These are phyloP conservation scores for Pseudanteris insignis DNA, from an alignment of 2,888 invertebrate species.

Conservation along the genomic window DNA sequence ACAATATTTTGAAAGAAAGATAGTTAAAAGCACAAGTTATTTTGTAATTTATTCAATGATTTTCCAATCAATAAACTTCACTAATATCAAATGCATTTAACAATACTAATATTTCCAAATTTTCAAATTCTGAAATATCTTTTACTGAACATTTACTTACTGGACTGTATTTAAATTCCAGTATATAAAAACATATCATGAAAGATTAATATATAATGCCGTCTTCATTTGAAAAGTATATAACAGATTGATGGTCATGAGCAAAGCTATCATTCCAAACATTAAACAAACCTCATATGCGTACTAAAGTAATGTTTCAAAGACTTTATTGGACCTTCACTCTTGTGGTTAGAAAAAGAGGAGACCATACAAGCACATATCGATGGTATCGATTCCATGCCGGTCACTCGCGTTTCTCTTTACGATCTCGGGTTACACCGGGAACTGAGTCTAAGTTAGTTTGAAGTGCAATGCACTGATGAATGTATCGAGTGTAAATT, in stretches of 20 bases:
- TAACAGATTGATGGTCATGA: background rate
- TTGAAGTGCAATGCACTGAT: conserved; percentile 28
- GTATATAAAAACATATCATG: no score
- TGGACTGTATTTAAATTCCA: no score
- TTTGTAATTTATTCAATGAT: no score
- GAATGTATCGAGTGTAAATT: no score
- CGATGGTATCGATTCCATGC: conserved; percentile 59
- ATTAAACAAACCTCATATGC: conserved; percentile 9
- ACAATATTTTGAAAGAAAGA: no score
- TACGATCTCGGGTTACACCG: conserved; percentile 57
- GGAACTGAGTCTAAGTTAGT: conserved; percentile 35
- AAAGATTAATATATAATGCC: background rate
- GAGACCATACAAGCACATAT: conserved; percentile 62
- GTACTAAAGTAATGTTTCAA: conserved; percentile 9
- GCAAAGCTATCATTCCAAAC: background rate
- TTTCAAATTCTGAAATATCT: no score
- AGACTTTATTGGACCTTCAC: conserved; percentile 21
- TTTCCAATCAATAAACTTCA: no score
- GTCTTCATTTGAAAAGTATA: no score
- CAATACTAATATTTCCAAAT: no score
- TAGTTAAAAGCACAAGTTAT: no score
- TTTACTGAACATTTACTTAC: no score
- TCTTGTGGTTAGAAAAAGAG: conserved; percentile 32
- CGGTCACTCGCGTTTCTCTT: conserved; percentile 56
- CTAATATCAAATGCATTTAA: no score